A percentile compares a stretch with the other conserved stretches of the same genome.
Evolutionary conservation across 2,888 invertebrate genomes (phyloP).

Genomic region (Encarsia formosa): DNA sequence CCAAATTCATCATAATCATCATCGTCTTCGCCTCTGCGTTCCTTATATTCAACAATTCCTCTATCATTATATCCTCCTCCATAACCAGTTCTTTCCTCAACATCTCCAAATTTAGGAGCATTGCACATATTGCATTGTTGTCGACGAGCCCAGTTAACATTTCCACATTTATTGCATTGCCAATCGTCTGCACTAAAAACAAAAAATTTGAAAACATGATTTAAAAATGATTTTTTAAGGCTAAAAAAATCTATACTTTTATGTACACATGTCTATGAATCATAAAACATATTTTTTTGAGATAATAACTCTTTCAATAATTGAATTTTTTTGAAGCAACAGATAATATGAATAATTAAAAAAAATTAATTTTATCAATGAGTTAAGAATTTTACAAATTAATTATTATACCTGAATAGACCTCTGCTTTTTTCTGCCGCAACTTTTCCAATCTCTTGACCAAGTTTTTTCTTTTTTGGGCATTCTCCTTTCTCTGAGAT

Average conservation of each 20-base stretch:
- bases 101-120: slow-evolving; percentile 94
- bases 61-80: slow-evolving; percentile 94
- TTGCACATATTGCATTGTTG: slow-evolving; percentile 98
- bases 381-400: too few relatives aligned
- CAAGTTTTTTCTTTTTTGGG: slow-evolving; percentile 75
- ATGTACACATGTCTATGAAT: too few relatives aligned
- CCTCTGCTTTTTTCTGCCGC: slow-evolving; percentile 97
- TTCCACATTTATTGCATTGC: slow-evolving; percentile 99
- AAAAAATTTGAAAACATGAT: too few relatives aligned
- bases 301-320: too few relatives aligned
- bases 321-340: too few relatives aligned
- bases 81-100: slow-evolving; percentile 76
- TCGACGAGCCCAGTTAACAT: slow-evolving; percentile 97
- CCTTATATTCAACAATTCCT: slow-evolving; percentile 92
- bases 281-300: too few relatives aligned
- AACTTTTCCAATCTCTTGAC: slow-evolving; percentile 95
- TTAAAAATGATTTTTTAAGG: too few relatives aligned
- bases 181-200: slow-evolving; percentile 93
- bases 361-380: too few relatives aligned
- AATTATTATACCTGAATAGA: slow-evolving; percentile 65
- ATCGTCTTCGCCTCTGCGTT: slow-evolving; percentile 77
- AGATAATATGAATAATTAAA: too few relatives aligned
- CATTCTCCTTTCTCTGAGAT: slow-evolving; percentile 51
- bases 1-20: slow-evolving; percentile 96
- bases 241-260: too few relatives aligned